Evolutionary conservation across 1,140 invertebrate genomes (phyloP), one percentile per base, ranked within the genome.

Genomic region (Hesperophylax magnus): DNA sequence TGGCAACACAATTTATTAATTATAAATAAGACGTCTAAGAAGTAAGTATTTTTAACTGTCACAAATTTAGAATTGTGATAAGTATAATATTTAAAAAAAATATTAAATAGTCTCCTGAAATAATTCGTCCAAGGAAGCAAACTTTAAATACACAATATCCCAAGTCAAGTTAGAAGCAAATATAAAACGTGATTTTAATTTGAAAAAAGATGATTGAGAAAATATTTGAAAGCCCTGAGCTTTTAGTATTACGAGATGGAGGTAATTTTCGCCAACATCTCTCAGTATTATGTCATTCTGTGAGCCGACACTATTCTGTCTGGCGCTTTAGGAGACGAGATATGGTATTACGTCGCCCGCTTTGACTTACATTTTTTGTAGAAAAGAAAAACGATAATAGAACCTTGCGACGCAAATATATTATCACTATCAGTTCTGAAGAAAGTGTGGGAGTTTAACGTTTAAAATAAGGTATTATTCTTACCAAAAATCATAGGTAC

Each of bases 231-330:
- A 67, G 24, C 24, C 63, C 63, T 65, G 27, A 20, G 22, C 56
- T 22, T 18, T 58, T 22, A 58, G 24, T 34, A 67, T 67, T 47
- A 67, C 27, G 24, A 67, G 22, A 24, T 6, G 63, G 27, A 31
- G 63, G 63, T 67, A 67, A 67, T 67, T 67, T 31, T 67, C 24
- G 63, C 63, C n/a, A 8, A 39, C 63, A 67, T 67, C 63, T 67
- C 15, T 67, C 63, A 67, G 63, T 67, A 34, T 67, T 67, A 67
- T 67, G 63, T 27, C 63, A 27, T 67, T 65, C 27, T 67, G n/a
- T n/a, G 63, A 67, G 22, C 17, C 60, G 60, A 24, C 60, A 61
- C 63, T 67, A 67, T 67, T 67, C 63, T 34, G 63, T 67, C 63
- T 34, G 63, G 31, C 63, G 22, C 63, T 67, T 67, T 67, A 47